Evolutionary conservation across 2,888 invertebrate genomes (phyloP), one percentile per base, ranked within the genome.

Genomic region (Drosophila prolongata): DNA sequence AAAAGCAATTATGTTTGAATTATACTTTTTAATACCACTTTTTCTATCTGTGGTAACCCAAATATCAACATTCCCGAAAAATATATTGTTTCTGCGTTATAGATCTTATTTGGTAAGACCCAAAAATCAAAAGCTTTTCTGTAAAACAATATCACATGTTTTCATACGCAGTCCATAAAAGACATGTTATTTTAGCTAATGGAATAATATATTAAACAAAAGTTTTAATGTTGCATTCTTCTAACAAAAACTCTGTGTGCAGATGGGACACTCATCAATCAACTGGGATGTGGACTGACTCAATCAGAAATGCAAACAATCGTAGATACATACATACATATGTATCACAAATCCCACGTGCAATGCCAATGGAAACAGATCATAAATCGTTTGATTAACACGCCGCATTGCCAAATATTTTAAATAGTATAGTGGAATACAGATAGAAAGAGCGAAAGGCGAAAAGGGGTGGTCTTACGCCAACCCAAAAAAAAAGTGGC

Each of bases 401-500:
- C 27, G 42, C 35, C 11, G 14, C 42, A n/a, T 52, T 30, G 61
- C 46, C 58, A 46, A 61, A 55, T 40, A 58, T 38, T 61, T 46
- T 38, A 58, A 38, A 6, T 47, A 16, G 57, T 54, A 27, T 30
- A 16, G 42, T 14, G 3, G n/a, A 46, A 30, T 9, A 9, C 10
- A 3, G 11, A 8, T 30, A 30, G 30, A 10, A 47, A 5, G 30
- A 14, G 30, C 10, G 4, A n/a, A 6, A 6, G 50, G 24, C 46
- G 30, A 2, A 1, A 11, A 35, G 24, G 60, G 42, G 30, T 10
- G 34, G 50, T n/a, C 55, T 37, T 30, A 52, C 38, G 50, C 53
- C 60, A 72, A 69, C 52, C 16, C 30, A 76, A 82, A 78, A 82
- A 82, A 78, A 82, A 82, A 27, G 82, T 82, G 82, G 82, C 82